These are phyloP conservation scores for Sapayoa aenigma DNA, from an alignment of 2,113 vertebrate species.

Conservation along the genomic window DNA sequence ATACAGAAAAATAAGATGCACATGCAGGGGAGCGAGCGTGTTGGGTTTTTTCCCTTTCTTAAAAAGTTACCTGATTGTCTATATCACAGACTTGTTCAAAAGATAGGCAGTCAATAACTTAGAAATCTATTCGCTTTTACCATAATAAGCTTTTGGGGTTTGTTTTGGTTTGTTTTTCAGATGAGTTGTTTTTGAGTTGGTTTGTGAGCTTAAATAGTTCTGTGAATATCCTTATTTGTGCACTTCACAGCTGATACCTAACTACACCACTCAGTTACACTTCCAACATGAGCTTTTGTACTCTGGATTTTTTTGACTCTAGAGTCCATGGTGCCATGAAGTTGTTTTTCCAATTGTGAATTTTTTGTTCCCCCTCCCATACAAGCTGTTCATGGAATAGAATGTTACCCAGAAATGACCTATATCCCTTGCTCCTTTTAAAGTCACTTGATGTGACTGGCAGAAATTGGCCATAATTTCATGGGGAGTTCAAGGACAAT, in stretches of 20 bases:
- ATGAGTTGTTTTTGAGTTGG: not conserved
- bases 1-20: not conserved
- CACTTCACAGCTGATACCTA: not conserved
- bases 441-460: not conserved
- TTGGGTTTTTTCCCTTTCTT: not conserved
- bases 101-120: not conserved
- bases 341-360: not conserved
- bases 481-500: not conserved
- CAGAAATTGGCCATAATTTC: not conserved
- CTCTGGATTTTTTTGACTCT: not conserved
- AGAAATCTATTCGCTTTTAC: not conserved
- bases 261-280: not conserved
- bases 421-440: not conserved
- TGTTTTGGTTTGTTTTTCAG: no score
- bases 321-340: not conserved
- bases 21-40: not conserved
- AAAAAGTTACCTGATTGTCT: not conserved
- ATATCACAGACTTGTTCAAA: not conserved
- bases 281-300: not conserved
- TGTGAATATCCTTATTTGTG: not conserved
- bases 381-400: not conserved
- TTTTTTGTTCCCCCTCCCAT: not conserved
- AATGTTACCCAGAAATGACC: not conserved
- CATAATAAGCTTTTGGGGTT: not conserved
- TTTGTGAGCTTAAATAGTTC: not conserved